phyloP scores from a whole-genome alignment of 1,140 invertebrate species.

The Zaprionus ornatus region DNA sequence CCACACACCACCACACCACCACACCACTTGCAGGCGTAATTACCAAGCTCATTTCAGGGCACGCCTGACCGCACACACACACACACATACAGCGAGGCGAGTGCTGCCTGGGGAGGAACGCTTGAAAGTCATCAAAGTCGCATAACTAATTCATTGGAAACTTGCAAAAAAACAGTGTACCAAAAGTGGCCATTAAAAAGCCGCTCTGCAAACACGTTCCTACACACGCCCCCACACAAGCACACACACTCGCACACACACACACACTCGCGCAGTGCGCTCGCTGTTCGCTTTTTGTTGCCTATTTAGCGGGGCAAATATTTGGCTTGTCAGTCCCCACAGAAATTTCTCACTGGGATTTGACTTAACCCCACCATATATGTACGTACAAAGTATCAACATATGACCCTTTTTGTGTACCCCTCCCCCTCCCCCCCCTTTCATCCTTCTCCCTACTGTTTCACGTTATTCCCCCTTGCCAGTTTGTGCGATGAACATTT shows the following conservation, averaged over 20 bases:
- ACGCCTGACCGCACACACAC: neutral
- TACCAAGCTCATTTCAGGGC: conserved; percentile 11
- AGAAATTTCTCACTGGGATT: conserved; percentile 21
- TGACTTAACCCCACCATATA: conserved; percentile 49
- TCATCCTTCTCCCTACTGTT: neutral
- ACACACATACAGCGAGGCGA: neutral
- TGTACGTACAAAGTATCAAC: neutral
- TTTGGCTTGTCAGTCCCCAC: conserved; percentile 37
- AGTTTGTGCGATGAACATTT: conserved; percentile 24
- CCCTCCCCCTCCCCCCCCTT: too few species aligned
- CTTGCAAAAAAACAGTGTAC: conserved; percentile 13
- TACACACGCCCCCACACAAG: neutral
- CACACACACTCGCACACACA: neutral
- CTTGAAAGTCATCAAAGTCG: conserved; percentile 55
- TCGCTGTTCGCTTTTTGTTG: conserved; percentile 41
- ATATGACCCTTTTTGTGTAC: neutral
- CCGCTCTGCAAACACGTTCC: conserved; percentile 12
- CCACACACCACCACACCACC: conserved; percentile 2
- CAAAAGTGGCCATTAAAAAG: conserved; percentile 12
- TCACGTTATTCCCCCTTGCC: neutral
- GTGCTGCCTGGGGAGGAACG: neutral
- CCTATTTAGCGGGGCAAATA: conserved; percentile 59
- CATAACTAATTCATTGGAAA: conserved; percentile 55
- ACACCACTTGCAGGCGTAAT: conserved; percentile 7
- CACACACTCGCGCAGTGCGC: neutral